Base-by-base conservation (phyloP, 2,888 invertebrate species). In the Zonitis immaculata region DNA sequence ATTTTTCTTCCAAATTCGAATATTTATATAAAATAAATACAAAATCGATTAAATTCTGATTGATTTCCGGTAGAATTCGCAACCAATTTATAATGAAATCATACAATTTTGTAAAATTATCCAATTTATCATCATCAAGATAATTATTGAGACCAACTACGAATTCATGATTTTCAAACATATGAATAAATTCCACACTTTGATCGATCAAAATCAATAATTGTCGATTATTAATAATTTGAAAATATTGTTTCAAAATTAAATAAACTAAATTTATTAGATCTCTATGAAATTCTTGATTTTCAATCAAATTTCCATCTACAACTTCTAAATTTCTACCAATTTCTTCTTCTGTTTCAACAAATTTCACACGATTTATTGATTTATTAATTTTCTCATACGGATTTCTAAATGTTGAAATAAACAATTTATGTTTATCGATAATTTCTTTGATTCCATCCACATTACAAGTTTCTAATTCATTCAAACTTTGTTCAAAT, bases 21-120 rank as follows among this genome's bases (percentile, higher is more conserved):
- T 83, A 80, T 27, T 76, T 76, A 53, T 86, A 67, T 45, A 86
- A 66, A 52, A 82, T 76, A 69, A 89, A 88, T 44, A 84, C 75
- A 9, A 89, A 74, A 64, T 86, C 82, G 1, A 87, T 75, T 2
- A 85, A 35, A 35, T 18, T 35, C 18, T 6, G 16, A 18, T 35
- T 74, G 27, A 79, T 69, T 57, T 79, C 79, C 32, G 80, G 79
- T 78, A 0, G 76, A 75, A 0, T 73, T 61, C 12, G 2, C 47
- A 86, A 71, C 83, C 85, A 84, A 0, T 59, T 62, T 18, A 35
- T 71, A 68, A 22, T 73, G 61, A 71, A 54, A 46, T 68, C 61
- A 28, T 61, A 51, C 45, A 75, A 62, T 47, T 65, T 58, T 14
- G 67, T 56, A 35, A 70, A 55, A 56, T 66, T 52, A 25, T 62